Base-by-base conservation (phyloP, 2,888 invertebrate species). In the Synanthedon formicaeformis region DNA sequence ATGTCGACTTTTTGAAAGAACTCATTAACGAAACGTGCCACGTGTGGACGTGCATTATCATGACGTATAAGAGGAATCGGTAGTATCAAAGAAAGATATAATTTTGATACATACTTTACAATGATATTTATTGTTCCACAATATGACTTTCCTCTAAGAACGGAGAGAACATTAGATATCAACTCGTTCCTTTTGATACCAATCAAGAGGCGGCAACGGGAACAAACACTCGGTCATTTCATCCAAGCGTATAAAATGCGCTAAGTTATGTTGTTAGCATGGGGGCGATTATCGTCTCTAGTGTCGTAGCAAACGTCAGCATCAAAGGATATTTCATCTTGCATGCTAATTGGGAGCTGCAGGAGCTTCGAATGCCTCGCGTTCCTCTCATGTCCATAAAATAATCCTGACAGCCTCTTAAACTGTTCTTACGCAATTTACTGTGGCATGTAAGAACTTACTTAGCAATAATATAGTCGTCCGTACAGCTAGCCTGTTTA, bases 311-410 rank as follows among this genome's bases (percentile, higher is more conserved):
- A 71, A 71, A 71, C 18, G 12, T 23, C 16, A 27, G 14, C 18
- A 49, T 14, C 57, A 60, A 40, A 34, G 18, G 64, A 63, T 67
- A 64, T 69, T 66, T 66, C 67, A 71, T 67, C 68, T 65, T 60
- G 57, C 60, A 65, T 73, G 69, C 75, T 77, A 78, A 78, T 78
- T 78, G 71, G 75, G 62, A 66, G 50, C 53, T 34, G 50, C n/a
- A 40, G 12, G 50, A 16, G n/a, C 50, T 50, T 50, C 14, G 49
- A 18, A 49, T 49, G 16, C 18, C 18, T 49, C 49, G 45, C 13
- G 45, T 45, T 45, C 45, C 14, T 13, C 14, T 14, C 45, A 12
- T 45, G 45, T 14, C 45, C 13, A 14, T 45, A 45, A 45, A 45
- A n/a, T 13, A 45, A n/a, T 13, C 45, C 45, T 45, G 45, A 45